Base-by-base conservation (phyloP, 2,797 vertebrate genomes). In the Delichon dasypus region DNA sequence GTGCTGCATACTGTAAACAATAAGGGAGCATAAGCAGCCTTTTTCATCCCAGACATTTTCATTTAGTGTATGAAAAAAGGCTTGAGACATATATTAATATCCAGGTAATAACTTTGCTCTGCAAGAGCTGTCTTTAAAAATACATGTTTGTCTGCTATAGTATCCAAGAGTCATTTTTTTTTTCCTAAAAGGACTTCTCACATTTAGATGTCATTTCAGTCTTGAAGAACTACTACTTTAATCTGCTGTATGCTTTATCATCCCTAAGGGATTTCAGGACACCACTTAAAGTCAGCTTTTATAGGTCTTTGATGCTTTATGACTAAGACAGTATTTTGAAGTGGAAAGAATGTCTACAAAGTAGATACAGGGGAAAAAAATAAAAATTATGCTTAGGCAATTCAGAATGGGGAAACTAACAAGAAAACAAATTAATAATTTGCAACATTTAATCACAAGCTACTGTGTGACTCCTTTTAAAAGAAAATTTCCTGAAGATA, bases 221-320 rank as follows among this genome's bases (percentile, higher is more conserved):
- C 40, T 81, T 89, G 60, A 92, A 93, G 62, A 93, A 64, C 58
- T 73, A 11, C 51, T 77, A 11, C 61, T 85, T 91, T 87, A 89
- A 86, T 77, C 71, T 89, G 62, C 47, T 74, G 67, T 72, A 92
- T 81, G 21, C n/a, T 86, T 58, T 32, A 75, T 70, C 8, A 11
- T 64, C 40, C 54, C 62, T 42, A 60, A 81, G 66, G 70, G 64
- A 78, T 76, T 88, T 86, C 70, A 92, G 89, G 76, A 91, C 64
- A 93, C 7, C 48, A 70, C 54, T 88, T 90, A 92, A 76, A 88
- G 83, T 72, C 74, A 74, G 50, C 19, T 85, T 93, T 93, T 80
- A 84, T 87, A 67, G 60, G 8, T 79, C 27, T 78, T 88, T 55
- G 71, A 74, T 89, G 42, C 50, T 89, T 90, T 92, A 82, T 88